Base-by-base conservation (phyloP, 2,888 invertebrate species). In the Camptogramma bilineatum region DNA sequence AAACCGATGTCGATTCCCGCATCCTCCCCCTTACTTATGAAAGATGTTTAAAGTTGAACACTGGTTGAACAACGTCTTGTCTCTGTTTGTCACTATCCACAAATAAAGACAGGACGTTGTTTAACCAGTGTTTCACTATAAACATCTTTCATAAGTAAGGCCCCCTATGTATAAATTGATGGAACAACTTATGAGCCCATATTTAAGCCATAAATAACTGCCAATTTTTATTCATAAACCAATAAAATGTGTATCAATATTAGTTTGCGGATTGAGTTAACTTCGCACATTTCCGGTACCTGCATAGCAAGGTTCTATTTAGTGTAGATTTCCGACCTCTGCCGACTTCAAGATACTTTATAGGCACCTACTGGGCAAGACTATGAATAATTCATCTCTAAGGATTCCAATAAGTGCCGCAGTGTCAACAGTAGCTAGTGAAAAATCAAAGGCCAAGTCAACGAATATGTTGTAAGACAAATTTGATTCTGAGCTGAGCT, bases 321-420 rank as follows among this genome's bases (percentile, higher is more conserved):
- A 39, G 56, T 21, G 31, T 47, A 47, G 19, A 16, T n/a, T 34
- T 34, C 21, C 34, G 21, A 48, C 56, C 56, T 55, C 16, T 47
- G 46, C 19, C 21, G n/a, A 16, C 48, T 21, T 19, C 56, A 39
- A 56, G 48, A 52, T 42, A 70, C 58, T 70, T 71, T 70, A 66
- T 71, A 69, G 68, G 66, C 59, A 55, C 66, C 52, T 63, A 61
- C 73, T 71, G 74, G 70, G 73, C 59, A 52, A 62, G 56, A 62
- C 53, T 64, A 79, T 88, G 78, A 78, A 87, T 87, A 79, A 86
- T 87, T 87, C 85, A 87, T 82, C 75, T 63, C 66, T 61, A 69
- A 73, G 79, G 78, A 76, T 76, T 77, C 77, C 80, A 87, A 85
- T 87, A 86, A 84, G 78, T 83, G 85, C 81, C 84, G 78, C 78